Conservation (phyloP, 2,888 invertebrate species). For the Drosophila demipolita region DNA sequence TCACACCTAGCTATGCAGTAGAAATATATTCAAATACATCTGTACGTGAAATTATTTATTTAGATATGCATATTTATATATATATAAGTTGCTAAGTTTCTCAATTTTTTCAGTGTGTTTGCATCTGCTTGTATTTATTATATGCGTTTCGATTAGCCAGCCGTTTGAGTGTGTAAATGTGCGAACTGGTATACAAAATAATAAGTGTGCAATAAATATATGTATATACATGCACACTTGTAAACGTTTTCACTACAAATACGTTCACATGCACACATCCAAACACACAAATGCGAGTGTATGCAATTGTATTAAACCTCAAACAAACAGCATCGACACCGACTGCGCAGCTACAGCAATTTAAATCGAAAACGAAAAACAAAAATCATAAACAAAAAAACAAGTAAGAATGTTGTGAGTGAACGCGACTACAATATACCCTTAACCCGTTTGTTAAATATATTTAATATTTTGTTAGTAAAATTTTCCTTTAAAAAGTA, state of each 20-base stretch:
- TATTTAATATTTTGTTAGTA: too few species aligned
- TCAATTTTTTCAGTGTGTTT: constrained; percentile 12
- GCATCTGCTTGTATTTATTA: constrained; percentile 11
- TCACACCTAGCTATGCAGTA: neutral
- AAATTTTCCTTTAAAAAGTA: too few species aligned
- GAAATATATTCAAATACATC: neutral
- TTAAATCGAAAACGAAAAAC: constrained; percentile 25
- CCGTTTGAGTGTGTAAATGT: constrained; percentile 9
- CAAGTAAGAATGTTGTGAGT: neutral
- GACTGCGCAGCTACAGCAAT: constrained; percentile 19
- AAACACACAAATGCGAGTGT: neutral
- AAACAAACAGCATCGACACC: constrained; percentile 9
- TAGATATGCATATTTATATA: neutral
- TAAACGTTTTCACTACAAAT: neutral
- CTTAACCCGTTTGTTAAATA: neutral
- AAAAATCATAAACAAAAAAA: neutral
- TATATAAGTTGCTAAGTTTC: neutral
- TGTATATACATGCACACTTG: neutral
- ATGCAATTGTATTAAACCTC: constrained; percentile 23
- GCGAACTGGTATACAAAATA: constrained; percentile 18
- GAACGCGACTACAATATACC: neutral
- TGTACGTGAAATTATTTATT: neutral
- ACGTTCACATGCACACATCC: neutral
- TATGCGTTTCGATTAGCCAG: constrained; percentile 13
- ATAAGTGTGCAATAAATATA: neutral